Conservation (phyloP, 2,888 invertebrate genomes). For the Coelinius sp. region DNA sequence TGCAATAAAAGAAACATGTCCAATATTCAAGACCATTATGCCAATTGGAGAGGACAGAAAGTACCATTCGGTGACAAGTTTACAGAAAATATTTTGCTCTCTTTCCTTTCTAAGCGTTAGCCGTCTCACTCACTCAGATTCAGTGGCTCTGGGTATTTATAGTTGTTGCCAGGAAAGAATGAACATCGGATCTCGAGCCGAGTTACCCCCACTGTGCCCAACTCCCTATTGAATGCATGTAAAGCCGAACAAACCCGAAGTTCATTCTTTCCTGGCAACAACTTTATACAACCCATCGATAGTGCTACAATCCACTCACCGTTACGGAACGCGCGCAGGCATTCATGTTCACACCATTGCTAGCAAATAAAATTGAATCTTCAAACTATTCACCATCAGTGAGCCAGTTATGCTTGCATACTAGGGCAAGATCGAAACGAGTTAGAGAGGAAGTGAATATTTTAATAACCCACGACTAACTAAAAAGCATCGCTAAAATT, state of each 20-base stretch:
- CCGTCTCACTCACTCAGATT: not conserved
- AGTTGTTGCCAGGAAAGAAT: too few species aligned
- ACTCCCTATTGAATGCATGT: too few species aligned
- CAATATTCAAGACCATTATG: not conserved
- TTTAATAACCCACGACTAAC: conserved; percentile 44
- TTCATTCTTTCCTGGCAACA: too few species aligned
- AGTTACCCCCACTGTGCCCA: too few species aligned
- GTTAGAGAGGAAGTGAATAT: not conserved
- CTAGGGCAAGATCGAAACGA: not conserved
- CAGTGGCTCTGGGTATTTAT: not conserved
- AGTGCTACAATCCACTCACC: not conserved
- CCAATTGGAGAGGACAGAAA: too few species aligned
- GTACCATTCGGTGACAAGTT: not conserved
- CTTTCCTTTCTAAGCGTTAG: not conserved
- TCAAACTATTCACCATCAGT: conserved; percentile 10
- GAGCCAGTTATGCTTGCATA: not conserved
- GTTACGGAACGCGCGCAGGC: not conserved
- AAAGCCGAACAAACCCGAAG: too few species aligned
- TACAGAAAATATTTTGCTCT: not conserved
- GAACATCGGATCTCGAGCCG: too few species aligned
- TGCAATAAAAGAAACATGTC: too few species aligned
- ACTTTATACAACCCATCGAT: not conserved
- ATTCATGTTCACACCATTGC: conserved; percentile 6
- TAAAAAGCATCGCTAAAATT: conserved; percentile 44
- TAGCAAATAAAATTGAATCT: conserved; percentile 17